Percentiles rank a stretch among this genome's conserved stretches.
Evolutionary conservation across 2,888 invertebrate genomes (phyloP).

Genomic region (Scaptomyza cyrtandrae): DNA sequence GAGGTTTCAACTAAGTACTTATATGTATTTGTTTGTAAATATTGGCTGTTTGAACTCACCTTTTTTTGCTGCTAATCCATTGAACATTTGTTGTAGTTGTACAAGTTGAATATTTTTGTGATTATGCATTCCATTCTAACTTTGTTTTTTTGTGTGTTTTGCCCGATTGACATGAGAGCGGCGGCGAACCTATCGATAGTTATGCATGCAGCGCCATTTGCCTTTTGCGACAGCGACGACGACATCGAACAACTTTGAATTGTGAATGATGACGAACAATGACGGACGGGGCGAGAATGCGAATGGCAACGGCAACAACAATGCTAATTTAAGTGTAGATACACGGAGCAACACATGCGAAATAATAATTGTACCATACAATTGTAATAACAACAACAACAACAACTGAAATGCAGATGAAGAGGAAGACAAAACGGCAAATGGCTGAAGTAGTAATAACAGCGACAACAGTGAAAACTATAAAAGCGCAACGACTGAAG

Average conservation of each 20-base stretch:
- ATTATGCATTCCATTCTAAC: constrained; percentile 37
- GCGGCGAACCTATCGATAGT: constrained; percentile 64
- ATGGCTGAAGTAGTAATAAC: constrained; percentile 38
- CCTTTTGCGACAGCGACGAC: constrained; percentile 49
- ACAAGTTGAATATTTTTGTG: constrained; percentile 28
- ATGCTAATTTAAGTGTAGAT: constrained; percentile 73
- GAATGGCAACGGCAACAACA: constrained; percentile 45
- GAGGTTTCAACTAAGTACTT: constrained; percentile 5
- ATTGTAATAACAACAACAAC: constrained; percentile 51
- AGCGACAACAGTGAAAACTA: constrained; percentile 45
- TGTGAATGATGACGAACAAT: constrained; percentile 69
- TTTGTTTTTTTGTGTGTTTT: constrained; percentile 8
- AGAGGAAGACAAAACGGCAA: constrained; percentile 29
- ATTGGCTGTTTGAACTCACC: constrained; percentile 45
- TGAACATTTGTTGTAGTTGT: constrained; percentile 22
- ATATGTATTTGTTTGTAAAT: not conserved
- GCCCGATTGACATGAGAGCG: constrained; percentile 35
- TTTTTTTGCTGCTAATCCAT: constrained; percentile 55
- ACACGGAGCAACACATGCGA: constrained; percentile 67
- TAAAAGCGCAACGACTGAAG: constrained; percentile 69
- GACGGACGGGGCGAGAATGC: constrained; percentile 67
- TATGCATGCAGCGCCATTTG: constrained; percentile 70
- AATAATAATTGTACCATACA: constrained; percentile 78
- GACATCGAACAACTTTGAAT: constrained; percentile 60
- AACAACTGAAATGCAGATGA: constrained; percentile 23